Conservation (phyloP, 1,140 invertebrate species). For the Lutraria rhynchaena region DNA sequence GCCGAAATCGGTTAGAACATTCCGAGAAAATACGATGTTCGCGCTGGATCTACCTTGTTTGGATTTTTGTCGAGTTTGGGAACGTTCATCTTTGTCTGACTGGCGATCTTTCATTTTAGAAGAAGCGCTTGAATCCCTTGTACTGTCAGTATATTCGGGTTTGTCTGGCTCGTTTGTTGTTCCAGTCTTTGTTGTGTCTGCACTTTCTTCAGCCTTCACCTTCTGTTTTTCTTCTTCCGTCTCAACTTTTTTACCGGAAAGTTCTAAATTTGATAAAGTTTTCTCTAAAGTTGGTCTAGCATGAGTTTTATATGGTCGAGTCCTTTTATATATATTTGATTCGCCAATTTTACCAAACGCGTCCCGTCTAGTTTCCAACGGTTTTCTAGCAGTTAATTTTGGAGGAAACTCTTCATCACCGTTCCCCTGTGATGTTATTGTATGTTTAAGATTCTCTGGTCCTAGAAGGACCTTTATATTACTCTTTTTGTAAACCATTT, state of each 20-base stretch:
- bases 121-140: neutral
- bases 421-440: neutral
- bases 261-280: constrained; percentile 25
- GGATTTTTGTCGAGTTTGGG: constrained; percentile 8
- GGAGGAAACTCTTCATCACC: constrained; percentile 22
- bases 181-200: neutral
- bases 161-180: neutral
- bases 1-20: constrained; percentile 45
- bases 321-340: constrained; percentile 46
- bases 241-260: constrained; percentile 45
- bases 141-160: neutral
- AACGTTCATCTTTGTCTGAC: neutral
- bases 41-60: neutral
- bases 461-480: constrained; percentile 42
- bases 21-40: constrained; percentile 1
- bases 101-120: neutral
- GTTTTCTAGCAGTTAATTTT: neutral
- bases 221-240: constrained; percentile 21
- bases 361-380: neutral
- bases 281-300: constrained; percentile 8
- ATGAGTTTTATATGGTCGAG: constrained; percentile 2
- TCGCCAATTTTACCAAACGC: constrained; percentile 43
- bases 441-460: constrained; percentile 19
- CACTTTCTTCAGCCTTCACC: neutral
- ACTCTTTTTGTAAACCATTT: constrained; percentile 50